phyloP scores from a whole-genome alignment of 1,140 invertebrate species.

The Orchesella cincta region DNA sequence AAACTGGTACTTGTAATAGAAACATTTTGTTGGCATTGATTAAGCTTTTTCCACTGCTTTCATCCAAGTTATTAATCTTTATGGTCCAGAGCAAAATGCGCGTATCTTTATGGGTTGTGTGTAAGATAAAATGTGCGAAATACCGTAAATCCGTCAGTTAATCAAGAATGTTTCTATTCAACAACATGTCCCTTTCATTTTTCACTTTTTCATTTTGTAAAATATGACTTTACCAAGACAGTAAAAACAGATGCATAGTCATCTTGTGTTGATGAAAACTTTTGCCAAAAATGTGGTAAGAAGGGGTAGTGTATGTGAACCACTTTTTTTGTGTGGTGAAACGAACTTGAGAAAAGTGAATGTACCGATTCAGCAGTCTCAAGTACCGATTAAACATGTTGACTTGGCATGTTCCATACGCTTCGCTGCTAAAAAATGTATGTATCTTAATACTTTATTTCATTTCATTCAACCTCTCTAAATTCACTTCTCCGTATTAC shows the following conservation, averaged over 20 bases:
- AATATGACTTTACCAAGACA: neutral
- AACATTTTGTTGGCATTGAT: no score
- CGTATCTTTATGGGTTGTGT: neutral
- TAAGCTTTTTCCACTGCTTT: no score
- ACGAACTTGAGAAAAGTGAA: neutral
- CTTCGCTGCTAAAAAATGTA: neutral
- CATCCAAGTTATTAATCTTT: no score
- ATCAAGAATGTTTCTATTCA: neutral
- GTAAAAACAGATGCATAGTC: neutral
- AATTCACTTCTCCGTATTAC: neutral
- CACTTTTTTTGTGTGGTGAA: neutral
- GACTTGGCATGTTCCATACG: conserved; percentile 6
- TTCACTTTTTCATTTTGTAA: neutral
- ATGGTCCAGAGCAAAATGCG: no score
- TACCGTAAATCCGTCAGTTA: neutral
- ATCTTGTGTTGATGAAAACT: neutral
- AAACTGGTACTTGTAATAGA: no score
- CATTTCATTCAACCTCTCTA: neutral
- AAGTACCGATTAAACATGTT: no score
- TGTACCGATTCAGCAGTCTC: neutral
- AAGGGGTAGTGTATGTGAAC: no score
- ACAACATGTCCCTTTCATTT: neutral
- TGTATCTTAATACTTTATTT: neutral
- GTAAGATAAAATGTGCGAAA: neutral
- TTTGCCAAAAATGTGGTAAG: neutral